Conservation (phyloP, 2,113 vertebrate species). For the Hemiscyllium ocellatum region DNA sequence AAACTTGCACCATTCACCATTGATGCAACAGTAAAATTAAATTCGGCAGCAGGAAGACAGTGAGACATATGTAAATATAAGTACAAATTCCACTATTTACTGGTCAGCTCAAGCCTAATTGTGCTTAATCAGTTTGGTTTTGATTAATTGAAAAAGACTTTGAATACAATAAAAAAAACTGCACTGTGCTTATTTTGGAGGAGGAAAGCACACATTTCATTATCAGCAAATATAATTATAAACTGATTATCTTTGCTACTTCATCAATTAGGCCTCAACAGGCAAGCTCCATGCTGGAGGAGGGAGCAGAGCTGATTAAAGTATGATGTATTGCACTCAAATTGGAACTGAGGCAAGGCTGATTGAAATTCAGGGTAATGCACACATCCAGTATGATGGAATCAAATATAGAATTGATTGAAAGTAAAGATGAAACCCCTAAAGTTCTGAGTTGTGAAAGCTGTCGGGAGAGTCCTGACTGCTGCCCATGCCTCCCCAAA, state of each 20-base stretch:
- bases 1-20: not conserved
- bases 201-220: not conserved
- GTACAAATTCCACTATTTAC: not conserved
- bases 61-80: not conserved
- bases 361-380: not conserved
- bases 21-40: not conserved
- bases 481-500: not conserved
- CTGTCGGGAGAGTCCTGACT: not conserved
- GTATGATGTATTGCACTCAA: not conserved
- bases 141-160: not conserved
- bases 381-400: not conserved
- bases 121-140: not conserved
- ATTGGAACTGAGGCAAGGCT: not conserved
- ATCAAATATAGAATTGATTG: not conserved
- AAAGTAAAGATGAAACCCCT: not conserved
- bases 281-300: conserved; percentile 1
- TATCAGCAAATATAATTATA: not conserved
- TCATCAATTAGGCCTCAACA: conserved; percentile 14
- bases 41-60: not conserved
- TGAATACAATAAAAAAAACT: not conserved
- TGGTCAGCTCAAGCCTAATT: not conserved
- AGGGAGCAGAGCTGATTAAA: not conserved
- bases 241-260: not conserved
- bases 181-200: not conserved
- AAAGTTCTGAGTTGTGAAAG: not conserved